Base-by-base conservation (phyloP, 23 tunicate species). In the Halocynthia aurantium region DNA sequence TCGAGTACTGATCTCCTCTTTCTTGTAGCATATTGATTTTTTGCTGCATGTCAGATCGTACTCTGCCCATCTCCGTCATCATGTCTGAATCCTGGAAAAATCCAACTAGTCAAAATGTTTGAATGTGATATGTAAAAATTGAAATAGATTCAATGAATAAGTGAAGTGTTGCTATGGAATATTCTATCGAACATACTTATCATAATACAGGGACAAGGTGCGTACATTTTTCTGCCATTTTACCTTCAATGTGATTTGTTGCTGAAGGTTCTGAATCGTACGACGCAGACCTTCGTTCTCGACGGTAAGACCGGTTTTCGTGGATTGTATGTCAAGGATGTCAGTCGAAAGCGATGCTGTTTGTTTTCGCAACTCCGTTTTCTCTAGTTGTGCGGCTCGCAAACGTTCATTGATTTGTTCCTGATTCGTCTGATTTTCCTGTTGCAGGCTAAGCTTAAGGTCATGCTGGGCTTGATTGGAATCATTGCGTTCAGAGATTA, bases 331-430 rank as follows among this genome's bases (percentile, higher is more conserved):
- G 15, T 83, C 95, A 40, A 71, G 77, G 15, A 88, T 53, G 21
- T 88, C 80, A 15, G 84, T 31, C 0, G 95, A 78, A 51, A 71
- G 55, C n/a, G 62, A 7, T 12, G 95, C 75, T 11, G 83, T 51
- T 50, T 79, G 84, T 63, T 83, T 88, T 56, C 74, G 88, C 0
- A 71, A 51, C 40, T 88, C 95, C n/a, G 76, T 55, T 52, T 88
- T 88, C 17, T 88, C 95, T 6, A 68, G 22, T 55, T 51, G 53
- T 44, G 72, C 9, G 50, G 57, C 8, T 54, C 88, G 67, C 20
- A 88, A 77, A 67, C 82, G 64, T 58, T 88, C 87, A 18, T 88
- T 82, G 20, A 88, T 81, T 79, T 88, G 87, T 6, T 80, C 81
- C n/a, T 61, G 11, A 77, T 81, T 77, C 4, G 81, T 83, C 22